Base-by-base conservation (phyloP, 2,888 invertebrate species). In the Cantharis lateralis region DNA sequence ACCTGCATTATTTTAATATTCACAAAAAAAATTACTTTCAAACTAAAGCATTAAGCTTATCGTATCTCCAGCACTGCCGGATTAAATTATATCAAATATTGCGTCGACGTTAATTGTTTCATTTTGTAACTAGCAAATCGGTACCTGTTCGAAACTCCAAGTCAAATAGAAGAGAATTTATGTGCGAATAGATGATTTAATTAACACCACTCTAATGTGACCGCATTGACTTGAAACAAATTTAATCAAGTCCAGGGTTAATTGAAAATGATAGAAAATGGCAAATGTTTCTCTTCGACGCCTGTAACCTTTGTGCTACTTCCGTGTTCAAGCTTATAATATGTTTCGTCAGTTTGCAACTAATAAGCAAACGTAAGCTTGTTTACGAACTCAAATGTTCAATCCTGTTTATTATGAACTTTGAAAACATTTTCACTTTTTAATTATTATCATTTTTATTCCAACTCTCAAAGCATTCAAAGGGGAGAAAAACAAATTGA, bases 201-300 rank as follows among this genome's bases (percentile, higher is more conserved):
- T 48, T 48, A 48, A 48, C 48, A 48, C 48, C 48, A 48, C 48
- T 48, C 48, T 48, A 48, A 48, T 48, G 48, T 66, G 66, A 72
- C 72, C 72, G 61, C 68, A 24, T 72, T 18, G 48, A 28, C 68
- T 72, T 72, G 32, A 61, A 62, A 72, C 72, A 66, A 72, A 72
- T 72, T 72, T 72, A 72, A 72, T 72, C 72, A 32, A 72, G 20
- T 28, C 68, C 48, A 11, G 68, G 48, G 72, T 68, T 72, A 72
- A 72, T 72, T 66, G 48, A 28, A 72, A 72, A 72, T 64, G 16
- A 20, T 16, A 64, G 64, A 48, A 48, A 48, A 48, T 48, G 48
- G 48, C 48, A 48, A n/a, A 48, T 48, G 48, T 48, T 48, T 48
- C 48, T 48, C 48, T 48, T 48, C 13, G 13, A 48, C 48, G 48